Evolutionary conservation across 2,113 vertebrate genomes (phyloP), one percentile per base, ranked within the genome.

Genomic region (Nymphicus hollandicus): DNA sequence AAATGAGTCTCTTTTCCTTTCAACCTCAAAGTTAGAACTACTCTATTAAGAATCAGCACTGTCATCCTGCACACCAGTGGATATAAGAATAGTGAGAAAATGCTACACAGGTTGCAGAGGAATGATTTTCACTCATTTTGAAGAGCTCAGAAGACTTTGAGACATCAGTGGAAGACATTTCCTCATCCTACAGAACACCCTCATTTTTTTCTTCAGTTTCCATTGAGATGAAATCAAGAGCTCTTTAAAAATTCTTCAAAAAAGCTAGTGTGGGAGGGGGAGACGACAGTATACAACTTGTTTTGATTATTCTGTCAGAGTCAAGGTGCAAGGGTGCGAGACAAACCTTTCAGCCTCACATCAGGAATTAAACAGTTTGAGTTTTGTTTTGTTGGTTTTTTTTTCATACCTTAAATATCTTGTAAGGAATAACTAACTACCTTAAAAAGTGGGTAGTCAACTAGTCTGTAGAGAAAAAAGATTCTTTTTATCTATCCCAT

Each of bases 241-340:
- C 11, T 63, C 13, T 37, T 28, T 46, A 81, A 39, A 56, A 73
- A 49, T 68, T 64, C 33, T 33, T 20, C 9, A 41, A 89, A 73
- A 81, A 63, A 20, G 1, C 6, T 28, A 3, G 7, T 12, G 4
- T 8, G 3, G 2, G 3, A 27, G 1, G 8, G 5, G 20, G 50
- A 6, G 5, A 64, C 0, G 1, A 41, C 14, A 50, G 12, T 17
- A 43, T 52, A 29, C 5, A 84, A 28, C 7, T 52, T 47, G 3
- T 60, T 64, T 22, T 60, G 8, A 11, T 79, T 6, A 2, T 60
- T 90, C 10, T 86, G 35, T 52, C 11, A 44, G 28, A 74, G 41
- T 37, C 18, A n/a, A n/a, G n/a, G n/a, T n/a, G n/a, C n/a, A 6
- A 68, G 12, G 20, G 5, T 43, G 37, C 14, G 81, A 53, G 6